Evolutionary conservation across 2,113 vertebrate genomes (phyloP).

Genomic region (Lepidiolamprologus cunningtoni): DNA sequence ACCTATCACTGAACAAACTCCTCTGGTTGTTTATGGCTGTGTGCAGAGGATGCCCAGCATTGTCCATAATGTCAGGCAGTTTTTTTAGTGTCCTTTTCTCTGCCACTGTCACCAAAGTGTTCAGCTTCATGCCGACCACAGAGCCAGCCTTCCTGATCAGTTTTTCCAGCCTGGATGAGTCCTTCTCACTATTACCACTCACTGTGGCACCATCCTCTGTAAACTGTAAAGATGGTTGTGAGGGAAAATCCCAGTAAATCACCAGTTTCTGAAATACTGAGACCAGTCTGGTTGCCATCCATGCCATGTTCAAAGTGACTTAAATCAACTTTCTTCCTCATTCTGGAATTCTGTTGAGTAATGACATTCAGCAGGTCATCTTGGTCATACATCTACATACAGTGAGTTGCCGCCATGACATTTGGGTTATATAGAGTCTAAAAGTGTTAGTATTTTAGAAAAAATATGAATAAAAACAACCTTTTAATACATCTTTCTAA

Average conservation of each 20-base stretch:
- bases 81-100: neutral
- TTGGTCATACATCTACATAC: neutral
- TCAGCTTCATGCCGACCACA: neutral
- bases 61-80: neutral
- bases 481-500: neutral
- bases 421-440: neutral
- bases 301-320: neutral
- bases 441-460: neutral
- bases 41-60: neutral
- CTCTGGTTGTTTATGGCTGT: neutral
- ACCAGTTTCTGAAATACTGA: neutral
- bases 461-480: neutral
- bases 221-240: neutral
- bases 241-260: neutral
- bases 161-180: neutral
- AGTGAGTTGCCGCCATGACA: neutral
- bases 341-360: neutral
- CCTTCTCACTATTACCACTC: neutral
- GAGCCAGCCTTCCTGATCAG: neutral
- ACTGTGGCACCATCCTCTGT: neutral
- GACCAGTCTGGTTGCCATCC: neutral
- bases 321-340: neutral
- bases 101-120: neutral
- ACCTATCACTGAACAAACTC: neutral
- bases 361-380: neutral